Evolutionary conservation across 2,113 vertebrate species (phyloP), one percentile per base, ranked within the genome.

Genomic region (Calyptommatus sinebrachiatus): DNA sequence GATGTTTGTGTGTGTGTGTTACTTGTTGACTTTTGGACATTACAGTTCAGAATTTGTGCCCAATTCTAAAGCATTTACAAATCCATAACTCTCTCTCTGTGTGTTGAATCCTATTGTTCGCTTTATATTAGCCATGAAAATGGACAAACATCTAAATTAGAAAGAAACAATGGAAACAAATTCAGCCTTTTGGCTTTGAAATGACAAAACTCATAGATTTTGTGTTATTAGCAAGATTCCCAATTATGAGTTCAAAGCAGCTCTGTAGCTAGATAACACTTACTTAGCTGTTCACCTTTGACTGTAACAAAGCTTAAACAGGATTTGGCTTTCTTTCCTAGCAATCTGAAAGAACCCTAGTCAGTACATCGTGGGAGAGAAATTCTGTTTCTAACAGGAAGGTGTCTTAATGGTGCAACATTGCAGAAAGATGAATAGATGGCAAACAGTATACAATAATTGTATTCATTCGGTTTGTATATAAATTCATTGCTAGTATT

Each of bases 281-380:
- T 67, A 53, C 12, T 70, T 41, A 74, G 57, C 14, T 74, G 65
- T 77, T 71, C 14, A 28, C 65, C 28, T 79, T 31, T 53, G 35
- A 62, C 28, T n/a, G 22, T 77, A 79, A 69, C 10, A 65, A 71
- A 76, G 28, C 57, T 35, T 22, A 74, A 67, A 69, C n/a, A 63
- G 28, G 67, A 29, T 71, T 70, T 53, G 11, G 53, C 14, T 79
- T n/a, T 35, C 22, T 45, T 21, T 14, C 24, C 28, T 45, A 70
- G 57, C 57, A 4, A 71, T 53, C 60, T 62, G 70, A 79, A 70
- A 70, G 29, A 29, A 16, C 28, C n/a, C 28, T 60, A n/a, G 29
- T 18, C 8, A 71, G 71, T 5, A 62, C 11, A 28, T 11, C 60
- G 45, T 57, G 61, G 66, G 10, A 45, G 31, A 71, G 29, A 75